Conservation (phyloP, 2,113 vertebrate genomes). For the Pachypanchax playfairii region DNA sequence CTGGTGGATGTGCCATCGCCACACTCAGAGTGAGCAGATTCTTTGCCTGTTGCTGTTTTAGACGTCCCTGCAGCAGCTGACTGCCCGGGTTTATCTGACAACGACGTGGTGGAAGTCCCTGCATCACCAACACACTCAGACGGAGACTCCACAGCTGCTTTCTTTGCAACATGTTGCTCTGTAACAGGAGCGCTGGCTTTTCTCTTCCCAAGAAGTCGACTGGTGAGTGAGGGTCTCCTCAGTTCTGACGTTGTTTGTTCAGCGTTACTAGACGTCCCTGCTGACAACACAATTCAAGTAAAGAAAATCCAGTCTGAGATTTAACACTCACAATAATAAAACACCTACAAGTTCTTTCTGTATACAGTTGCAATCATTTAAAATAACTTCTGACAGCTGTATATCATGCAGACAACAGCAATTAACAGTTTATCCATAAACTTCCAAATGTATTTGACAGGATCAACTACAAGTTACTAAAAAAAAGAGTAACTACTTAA, state of each 20-base stretch:
- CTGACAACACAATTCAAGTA: conserved; percentile 15
- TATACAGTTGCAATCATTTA: neutral
- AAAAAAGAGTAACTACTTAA: too few relatives aligned
- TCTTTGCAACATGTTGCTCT: conserved; percentile 52
- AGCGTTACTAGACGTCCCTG: conserved; percentile 40
- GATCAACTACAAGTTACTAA: too few relatives aligned
- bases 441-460: too few relatives aligned
- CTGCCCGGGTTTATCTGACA: conserved; percentile 4
- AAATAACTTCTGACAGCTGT: neutral
- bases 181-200: conserved; percentile 51
- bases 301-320: neutral
- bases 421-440: too few relatives aligned
- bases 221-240: conserved; percentile 42
- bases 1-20: neutral
- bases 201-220: conserved; percentile 66
- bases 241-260: conserved; percentile 3
- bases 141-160: conserved; percentile 9
- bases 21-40: conserved; percentile 5
- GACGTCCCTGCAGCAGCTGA: neutral
- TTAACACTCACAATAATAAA: neutral
- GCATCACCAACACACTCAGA: neutral
- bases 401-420: neutral
- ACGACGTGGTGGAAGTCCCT: conserved; percentile 34
- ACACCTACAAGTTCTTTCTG: neutral
- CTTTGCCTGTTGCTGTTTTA: neutral